These are phyloP conservation scores for Calephelis virginiensis DNA, from an alignment of 1,140 invertebrate species.

Conservation along the genomic window DNA sequence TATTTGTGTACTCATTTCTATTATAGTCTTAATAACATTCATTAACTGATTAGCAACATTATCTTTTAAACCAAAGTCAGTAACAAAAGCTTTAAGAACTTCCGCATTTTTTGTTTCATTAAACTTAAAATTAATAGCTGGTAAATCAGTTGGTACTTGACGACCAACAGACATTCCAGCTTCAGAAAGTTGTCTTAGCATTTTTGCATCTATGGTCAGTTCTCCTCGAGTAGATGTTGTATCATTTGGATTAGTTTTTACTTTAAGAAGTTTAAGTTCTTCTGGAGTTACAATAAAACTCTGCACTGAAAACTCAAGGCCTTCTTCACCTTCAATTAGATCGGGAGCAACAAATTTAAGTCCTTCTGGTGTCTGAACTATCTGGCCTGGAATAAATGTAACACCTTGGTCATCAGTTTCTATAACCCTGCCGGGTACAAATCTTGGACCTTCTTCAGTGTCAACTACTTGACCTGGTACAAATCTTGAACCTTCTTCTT, in stretches of 20 bases:
- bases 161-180: conserved; percentile 85
- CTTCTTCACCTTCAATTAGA: conserved; percentile 82
- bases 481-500: conserved; percentile 84
- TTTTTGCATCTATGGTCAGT: conserved; percentile 82
- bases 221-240: conserved; percentile 79
- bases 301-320: conserved; percentile 86
- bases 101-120: conserved; percentile 78
- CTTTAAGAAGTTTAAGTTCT: conserved; percentile 82
- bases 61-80: conserved; percentile 74
- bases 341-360: conserved; percentile 85
- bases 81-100: conserved; percentile 73
- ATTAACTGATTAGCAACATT: conserved; percentile 76
- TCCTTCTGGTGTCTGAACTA: conserved; percentile 85
- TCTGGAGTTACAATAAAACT: conserved; percentile 86
- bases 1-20: conserved; percentile 75
- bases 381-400: conserved; percentile 85
- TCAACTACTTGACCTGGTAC: conserved; percentile 87
- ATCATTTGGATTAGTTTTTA: conserved; percentile 78
- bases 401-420: conserved; percentile 83
- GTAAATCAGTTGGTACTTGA: conserved; percentile 81
- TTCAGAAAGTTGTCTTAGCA: conserved; percentile 84
- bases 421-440: conserved; percentile 85
- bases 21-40: conserved; percentile 74
- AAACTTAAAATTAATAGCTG: conserved; percentile 81
- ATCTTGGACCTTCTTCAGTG: conserved; percentile 84